Conservation (phyloP, 1,140 invertebrate genomes). For the Hetaerina americana region DNA sequence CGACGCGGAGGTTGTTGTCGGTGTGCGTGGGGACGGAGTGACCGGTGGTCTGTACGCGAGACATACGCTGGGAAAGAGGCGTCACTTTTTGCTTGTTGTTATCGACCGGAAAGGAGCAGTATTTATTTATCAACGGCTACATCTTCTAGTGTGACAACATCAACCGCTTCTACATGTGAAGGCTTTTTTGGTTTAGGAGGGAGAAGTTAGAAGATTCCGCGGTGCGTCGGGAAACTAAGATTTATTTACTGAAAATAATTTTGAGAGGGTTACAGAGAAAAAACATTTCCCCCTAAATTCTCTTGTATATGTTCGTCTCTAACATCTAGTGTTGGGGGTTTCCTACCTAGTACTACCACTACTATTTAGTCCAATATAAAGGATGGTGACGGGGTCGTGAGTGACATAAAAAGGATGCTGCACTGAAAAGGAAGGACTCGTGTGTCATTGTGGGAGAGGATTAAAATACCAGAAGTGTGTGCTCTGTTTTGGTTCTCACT, state of each 20-base stretch:
- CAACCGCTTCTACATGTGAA: neutral
- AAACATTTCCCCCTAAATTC: neutral
- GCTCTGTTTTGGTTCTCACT: neutral
- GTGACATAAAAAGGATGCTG: neutral
- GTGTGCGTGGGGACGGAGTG: neutral
- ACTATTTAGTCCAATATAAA: neutral
- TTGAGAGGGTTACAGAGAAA: too few species aligned
- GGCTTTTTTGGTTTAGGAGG: neutral
- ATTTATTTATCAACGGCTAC: neutral
- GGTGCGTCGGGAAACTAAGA: neutral
- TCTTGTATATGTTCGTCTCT: too few species aligned
- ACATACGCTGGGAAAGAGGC: too few species aligned
- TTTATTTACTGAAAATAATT: neutral
- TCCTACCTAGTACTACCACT: neutral
- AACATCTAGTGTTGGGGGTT: neutral
- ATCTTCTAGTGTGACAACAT: neutral
- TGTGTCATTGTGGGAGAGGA: neutral
- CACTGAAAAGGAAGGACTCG: neutral
- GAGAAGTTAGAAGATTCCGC: neutral
- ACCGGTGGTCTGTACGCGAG: too few species aligned
- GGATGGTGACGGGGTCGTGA: neutral
- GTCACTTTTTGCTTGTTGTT: neutral
- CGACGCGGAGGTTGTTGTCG: neutral
- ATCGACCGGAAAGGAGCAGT: neutral
- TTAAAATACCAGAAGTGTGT: neutral